A percentile compares a stretch with the other conserved stretches of the same genome.
These are phyloP conservation scores for Corythaeola cristata DNA, from an alignment of 2,113 vertebrate genomes.

Conservation along the genomic window DNA sequence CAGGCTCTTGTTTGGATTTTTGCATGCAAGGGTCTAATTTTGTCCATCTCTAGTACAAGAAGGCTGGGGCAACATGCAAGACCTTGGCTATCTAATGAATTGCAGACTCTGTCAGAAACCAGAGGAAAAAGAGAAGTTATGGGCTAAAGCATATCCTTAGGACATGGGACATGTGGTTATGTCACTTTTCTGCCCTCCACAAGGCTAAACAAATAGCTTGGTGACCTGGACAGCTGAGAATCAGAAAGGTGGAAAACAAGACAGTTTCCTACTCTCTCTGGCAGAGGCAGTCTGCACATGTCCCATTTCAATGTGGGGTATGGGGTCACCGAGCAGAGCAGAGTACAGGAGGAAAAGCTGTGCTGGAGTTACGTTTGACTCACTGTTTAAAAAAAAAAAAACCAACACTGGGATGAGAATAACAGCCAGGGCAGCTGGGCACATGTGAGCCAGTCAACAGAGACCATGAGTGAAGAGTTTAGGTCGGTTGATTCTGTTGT, in stretches of 20 bases:
- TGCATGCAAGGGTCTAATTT: neutral
- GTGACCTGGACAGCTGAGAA: neutral
- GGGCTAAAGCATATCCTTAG: neutral
- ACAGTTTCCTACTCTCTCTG: neutral
- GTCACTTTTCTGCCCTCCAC: neutral
- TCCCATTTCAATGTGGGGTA: fast-evolving
- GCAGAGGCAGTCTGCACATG: neutral
- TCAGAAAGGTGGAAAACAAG: neutral
- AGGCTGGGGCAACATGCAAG: neutral
- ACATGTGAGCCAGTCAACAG: neutral
- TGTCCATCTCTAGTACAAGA: neutral
- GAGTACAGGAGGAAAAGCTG: neutral
- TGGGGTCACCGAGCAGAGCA: neutral
- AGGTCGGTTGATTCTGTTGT: neutral
- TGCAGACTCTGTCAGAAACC: neutral
- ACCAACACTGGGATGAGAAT: neutral
- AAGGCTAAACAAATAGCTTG: neutral
- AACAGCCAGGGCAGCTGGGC: neutral
- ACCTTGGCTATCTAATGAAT: neutral
- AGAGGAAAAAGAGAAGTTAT: no score
- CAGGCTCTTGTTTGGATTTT: neutral
- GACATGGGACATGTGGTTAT: neutral
- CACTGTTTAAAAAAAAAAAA: neutral
- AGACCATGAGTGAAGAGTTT: neutral
- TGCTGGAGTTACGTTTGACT: neutral